Percentiles rank a stretch among this genome's conserved stretches.
phyloP scores from a whole-genome alignment of 2,797 vertebrate genomes.

The Cyclopterus lumpus region DNA sequence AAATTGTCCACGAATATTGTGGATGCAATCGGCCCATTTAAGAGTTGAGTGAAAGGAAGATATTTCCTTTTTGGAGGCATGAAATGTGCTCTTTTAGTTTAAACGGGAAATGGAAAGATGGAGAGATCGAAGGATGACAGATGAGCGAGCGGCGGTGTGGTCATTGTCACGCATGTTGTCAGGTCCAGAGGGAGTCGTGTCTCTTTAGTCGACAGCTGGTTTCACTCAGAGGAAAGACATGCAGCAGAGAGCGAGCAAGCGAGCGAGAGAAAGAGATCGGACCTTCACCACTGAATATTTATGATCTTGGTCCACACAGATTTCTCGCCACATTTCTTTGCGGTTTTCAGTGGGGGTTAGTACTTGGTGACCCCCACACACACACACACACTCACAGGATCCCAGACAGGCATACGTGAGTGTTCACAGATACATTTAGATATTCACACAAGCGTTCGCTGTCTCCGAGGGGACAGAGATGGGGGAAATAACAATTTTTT shows the following conservation, averaged over 20 bases:
- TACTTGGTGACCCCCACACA: conserved; percentile 64
- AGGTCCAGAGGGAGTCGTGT: conserved; percentile 72
- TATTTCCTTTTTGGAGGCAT: conserved; percentile 23
- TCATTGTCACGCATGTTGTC: conserved; percentile 76
- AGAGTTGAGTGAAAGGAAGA: conserved; percentile 29
- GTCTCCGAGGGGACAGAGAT: conserved; percentile 18
- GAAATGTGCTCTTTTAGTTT: conserved; percentile 3
- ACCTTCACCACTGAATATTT: conserved; percentile 81
- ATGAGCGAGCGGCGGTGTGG: conserved; percentile 73
- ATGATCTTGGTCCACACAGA: conserved; percentile 71
- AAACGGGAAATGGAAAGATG: conserved; percentile 47
- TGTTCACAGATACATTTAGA: conserved; percentile 60
- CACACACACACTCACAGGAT: not conserved
- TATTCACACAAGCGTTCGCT: conserved; percentile 53
- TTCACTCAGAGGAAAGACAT: conserved; percentile 76
- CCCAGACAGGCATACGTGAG: conserved; percentile 43
- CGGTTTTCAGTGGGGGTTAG: conserved; percentile 58
- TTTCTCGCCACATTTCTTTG: conserved; percentile 78
- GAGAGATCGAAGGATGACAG: conserved; percentile 75
- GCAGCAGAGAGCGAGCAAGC: conserved; percentile 46
- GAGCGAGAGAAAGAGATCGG: conserved; percentile 58
- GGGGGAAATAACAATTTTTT: not conserved
- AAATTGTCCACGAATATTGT: conserved; percentile 30
- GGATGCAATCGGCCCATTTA: conserved; percentile 18
- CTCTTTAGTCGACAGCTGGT: conserved; percentile 77